Evolutionary conservation across 1,140 invertebrate species (phyloP).

Genomic region (Zaprionus ghesquierei): DNA sequence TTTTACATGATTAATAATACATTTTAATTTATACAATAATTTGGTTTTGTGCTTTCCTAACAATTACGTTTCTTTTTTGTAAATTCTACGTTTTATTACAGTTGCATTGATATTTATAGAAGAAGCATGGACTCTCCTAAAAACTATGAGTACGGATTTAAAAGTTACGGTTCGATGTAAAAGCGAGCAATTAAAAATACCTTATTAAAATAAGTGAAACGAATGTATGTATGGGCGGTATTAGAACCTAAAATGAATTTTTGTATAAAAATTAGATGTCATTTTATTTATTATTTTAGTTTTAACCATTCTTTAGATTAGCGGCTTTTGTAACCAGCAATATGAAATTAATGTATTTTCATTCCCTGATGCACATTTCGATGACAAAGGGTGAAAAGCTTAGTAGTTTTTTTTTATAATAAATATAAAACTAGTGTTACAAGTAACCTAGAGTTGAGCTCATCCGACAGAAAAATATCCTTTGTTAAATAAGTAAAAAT

Average conservation of each 20-base stretch:
- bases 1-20: background rate
- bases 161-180: slow-evolving; percentile 39
- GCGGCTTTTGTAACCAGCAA: too few species aligned
- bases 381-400: too few species aligned
- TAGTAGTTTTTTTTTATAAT: too few species aligned
- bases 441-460: too few species aligned
- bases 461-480: too few species aligned
- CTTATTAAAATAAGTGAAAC: background rate
- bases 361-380: too few species aligned
- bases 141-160: slow-evolving; percentile 12
- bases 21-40: slow-evolving; percentile 37
- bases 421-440: too few species aligned
- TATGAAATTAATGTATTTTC: too few species aligned
- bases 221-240: background rate
- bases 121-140: background rate
- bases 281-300: background rate
- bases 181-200: slow-evolving; percentile 35
- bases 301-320: too few species aligned
- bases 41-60: slow-evolving; percentile 70
- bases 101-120: background rate
- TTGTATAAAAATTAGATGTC: background rate
- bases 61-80: background rate
- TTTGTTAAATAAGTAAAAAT: too few species aligned
- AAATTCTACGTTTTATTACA: background rate
- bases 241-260: background rate